These are phyloP conservation scores for human DNA, from an alignment of 2,113 vertebrate genomes.

Conservation along the genomic window DNA sequence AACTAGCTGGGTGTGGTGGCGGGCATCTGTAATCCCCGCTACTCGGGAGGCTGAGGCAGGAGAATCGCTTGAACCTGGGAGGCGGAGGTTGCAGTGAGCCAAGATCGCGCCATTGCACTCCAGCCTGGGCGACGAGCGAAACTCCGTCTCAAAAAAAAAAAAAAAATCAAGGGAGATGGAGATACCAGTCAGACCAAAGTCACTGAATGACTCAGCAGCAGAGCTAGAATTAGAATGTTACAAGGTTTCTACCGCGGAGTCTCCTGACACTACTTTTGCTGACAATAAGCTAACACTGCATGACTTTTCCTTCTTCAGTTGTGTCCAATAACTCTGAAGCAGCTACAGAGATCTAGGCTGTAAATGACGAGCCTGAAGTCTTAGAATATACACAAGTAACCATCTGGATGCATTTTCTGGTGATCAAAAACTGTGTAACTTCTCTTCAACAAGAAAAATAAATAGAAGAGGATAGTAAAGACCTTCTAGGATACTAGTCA, in stretches of 20 bases:
- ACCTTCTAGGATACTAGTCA: background rate
- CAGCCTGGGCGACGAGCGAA: too few species aligned
- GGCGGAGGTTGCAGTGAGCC: too few species aligned
- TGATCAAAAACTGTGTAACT: background rate
- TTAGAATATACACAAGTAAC: background rate
- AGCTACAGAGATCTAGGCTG: background rate
- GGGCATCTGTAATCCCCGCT: too few species aligned
- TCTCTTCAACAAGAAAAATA: conserved; percentile 34
- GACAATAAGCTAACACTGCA: conserved; percentile 15
- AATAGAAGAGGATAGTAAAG: background rate
- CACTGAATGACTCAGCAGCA: conserved; percentile 59
- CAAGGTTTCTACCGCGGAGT: background rate
- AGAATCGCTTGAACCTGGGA: too few species aligned
- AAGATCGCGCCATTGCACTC: too few species aligned
- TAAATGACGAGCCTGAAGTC: background rate
- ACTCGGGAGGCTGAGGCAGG: too few species aligned
- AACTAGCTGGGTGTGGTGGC: too few species aligned
- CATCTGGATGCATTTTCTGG: background rate
- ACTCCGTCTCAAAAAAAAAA: too few species aligned
- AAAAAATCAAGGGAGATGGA: background rate
- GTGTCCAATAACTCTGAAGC: background rate
- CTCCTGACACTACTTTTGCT: background rate
- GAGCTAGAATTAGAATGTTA: conserved; percentile 61
- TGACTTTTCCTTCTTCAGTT: background rate
- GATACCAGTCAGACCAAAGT: conserved; percentile 33